Conservation (phyloP, 2,888 invertebrate genomes). For the Hypolimnas misippus region DNA sequence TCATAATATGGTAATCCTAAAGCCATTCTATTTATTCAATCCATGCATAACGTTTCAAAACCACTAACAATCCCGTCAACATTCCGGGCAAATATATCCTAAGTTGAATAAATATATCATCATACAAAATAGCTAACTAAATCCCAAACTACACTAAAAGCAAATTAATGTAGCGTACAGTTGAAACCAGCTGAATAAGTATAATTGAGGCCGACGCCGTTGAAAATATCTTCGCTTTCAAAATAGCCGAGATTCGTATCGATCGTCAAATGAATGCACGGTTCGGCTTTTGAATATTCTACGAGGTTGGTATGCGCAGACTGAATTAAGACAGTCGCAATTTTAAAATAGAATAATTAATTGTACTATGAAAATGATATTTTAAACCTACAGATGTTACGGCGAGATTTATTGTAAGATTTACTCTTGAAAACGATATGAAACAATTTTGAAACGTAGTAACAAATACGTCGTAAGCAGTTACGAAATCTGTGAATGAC, state of each 20-base stretch:
- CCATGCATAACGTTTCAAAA: background rate
- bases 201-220: constrained; percentile 36
- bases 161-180: constrained; percentile 34
- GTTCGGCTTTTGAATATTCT: constrained; percentile 42
- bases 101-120: background rate
- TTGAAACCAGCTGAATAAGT: constrained; percentile 29
- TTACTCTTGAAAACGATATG: too few species aligned
- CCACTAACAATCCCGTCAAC: background rate
- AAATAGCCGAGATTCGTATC: constrained; percentile 45
- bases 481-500: too few species aligned
- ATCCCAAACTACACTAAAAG: constrained; percentile 32
- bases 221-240: constrained; percentile 42
- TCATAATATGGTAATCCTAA: background rate
- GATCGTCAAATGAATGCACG: constrained; percentile 39
- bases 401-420: too few species aligned
- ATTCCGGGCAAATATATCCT: background rate
- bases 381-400: too few species aligned
- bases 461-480: too few species aligned
- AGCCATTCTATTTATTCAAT: constrained; percentile 5
- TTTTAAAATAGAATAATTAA: background rate
- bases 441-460: too few species aligned
- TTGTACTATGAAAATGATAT: too few species aligned
- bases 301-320: constrained; percentile 22
- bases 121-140: constrained; percentile 20
- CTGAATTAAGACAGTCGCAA: constrained; percentile 15